Base-by-base conservation (phyloP, 2,888 invertebrate genomes). In the Papilio elwesi region DNA sequence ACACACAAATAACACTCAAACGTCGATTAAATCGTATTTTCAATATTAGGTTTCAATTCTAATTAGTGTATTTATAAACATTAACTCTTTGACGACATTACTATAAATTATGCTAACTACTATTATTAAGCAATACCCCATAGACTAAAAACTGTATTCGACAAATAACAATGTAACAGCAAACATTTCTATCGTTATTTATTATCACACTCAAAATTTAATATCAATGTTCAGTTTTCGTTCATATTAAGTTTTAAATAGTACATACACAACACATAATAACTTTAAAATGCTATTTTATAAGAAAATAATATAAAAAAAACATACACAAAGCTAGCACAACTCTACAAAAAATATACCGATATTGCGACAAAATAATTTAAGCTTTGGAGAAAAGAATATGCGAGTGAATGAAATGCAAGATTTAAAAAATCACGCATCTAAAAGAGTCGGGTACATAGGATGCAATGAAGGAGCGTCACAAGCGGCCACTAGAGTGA, bases 361-460 rank as follows among this genome's bases (percentile, higher is more conserved):
- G 68, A 65, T 43, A 65, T 48, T 59, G 69, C 59, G 26, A 59
- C 51, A 64, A 63, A 55, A 69, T n/a, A 73, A 69, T 62, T 62
- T 47, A 66, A 70, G 66, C 66, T 48, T 73, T 59, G 62, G 15
- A 26, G 15, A 47, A 68, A 65, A 68, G 12, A 55, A 63, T 26
- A 38, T 49, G 16, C 9, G 9, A 57, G 11, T 15, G 36, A 59
- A 49, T 26, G 38, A 57, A 66, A 73, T 59, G 49, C 26, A 48
- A 51, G 26, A 65, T 51, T 43, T 47, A 26, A 57, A n/a, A 64
- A 55, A 48, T 15, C 64, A 65, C 68, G 55, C 68, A 59, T 70
- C 73, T 74, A 74, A 70, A 43, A 67, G 43, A 70, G 67, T 67
- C 38, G 66, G 16, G 69, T 15, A 55, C 36, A 67, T 16, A 70